Evolutionary conservation across 2,113 vertebrate genomes (phyloP), one percentile per base, ranked within the genome.

Genomic region (Petrocephalus microphthalmus): DNA sequence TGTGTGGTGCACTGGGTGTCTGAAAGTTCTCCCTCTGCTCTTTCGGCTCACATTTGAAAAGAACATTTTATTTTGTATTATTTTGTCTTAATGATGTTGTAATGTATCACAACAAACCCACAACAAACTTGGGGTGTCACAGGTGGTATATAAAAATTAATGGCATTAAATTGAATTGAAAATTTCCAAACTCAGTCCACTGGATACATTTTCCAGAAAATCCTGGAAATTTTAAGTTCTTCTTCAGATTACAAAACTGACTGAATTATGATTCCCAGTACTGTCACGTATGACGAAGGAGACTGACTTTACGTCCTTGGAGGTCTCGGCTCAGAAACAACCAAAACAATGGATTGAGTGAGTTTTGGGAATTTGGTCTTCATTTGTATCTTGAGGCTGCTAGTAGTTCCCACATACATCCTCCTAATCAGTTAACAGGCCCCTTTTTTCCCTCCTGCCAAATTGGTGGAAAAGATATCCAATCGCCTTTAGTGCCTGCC

Each of bases 371-470:
- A 67, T 29, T 29, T 67, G 8, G n/a, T 64, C 57, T 25, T 67
- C 10, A 10, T 10, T 67, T 25, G n/a, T 13, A 64, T 13, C 60
- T 74, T 52, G 82, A 10, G 49, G 49, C 49, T 6, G 17, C 47
- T 84, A 22, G 45, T 5, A 13, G 49, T 52, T 52, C 82, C 22
- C 49, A 84, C 82, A 84, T 13, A 13, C 37, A 13, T 54, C 47
- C 57, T 85, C 81, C 84, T 3, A 3, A 86, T 85, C 89, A 81
- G 20, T 88, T 88, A 37, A 81, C 22, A 52, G 42, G 52, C 56
- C 74, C 13, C 71, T n/a, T 29, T 78, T 10, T 78, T 42, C 6
- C 15, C 67, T 53, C 87, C 90, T 89, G 87, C 88, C 67, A 86
- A 91, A 90, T 22, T 54, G 47, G 51, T 57, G 57, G 20, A 74